Evolutionary conservation across 2,113 vertebrate species (phyloP).

Genomic region (Stegostoma tigrinum): DNA sequence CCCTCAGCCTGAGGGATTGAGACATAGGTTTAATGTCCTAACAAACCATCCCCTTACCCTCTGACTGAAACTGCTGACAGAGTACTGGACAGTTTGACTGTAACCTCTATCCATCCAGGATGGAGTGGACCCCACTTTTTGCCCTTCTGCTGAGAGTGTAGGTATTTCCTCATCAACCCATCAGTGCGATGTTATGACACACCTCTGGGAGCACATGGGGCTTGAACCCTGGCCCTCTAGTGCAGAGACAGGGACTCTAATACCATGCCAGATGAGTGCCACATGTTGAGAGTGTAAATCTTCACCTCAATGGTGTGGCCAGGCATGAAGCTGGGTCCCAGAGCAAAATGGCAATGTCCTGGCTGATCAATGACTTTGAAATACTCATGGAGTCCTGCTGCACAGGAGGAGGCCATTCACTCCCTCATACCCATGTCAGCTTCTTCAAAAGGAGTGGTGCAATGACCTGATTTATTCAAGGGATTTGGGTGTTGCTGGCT

Average conservation of each 20-base stretch:
- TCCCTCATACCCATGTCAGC: no score
- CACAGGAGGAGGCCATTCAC: not conserved
- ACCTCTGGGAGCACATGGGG: no score
- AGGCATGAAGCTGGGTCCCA: not conserved
- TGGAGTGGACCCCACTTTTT: not conserved
- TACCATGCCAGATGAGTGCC: no score
- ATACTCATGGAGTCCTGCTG: not conserved
- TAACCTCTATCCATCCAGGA: not conserved
- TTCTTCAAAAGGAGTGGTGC: not conserved
- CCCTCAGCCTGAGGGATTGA: not conserved
- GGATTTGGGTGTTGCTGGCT: no score
- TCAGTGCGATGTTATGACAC: no score
- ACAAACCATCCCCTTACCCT: not conserved
- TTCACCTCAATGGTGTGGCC: not conserved
- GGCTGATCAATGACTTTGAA: not conserved
- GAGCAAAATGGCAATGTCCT: not conserved
- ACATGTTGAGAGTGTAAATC: not conserved
- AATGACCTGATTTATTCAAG: not conserved
- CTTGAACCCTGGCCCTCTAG: no score
- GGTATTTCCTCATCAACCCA: no score
- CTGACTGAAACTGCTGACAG: not conserved
- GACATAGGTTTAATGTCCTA: not conserved
- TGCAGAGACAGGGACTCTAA: no score
- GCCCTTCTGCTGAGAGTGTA: no score
- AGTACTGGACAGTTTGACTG: not conserved